These are phyloP conservation scores for Gila robusta DNA, from an alignment of 2,797 vertebrate genomes.

Conservation along the genomic window DNA sequence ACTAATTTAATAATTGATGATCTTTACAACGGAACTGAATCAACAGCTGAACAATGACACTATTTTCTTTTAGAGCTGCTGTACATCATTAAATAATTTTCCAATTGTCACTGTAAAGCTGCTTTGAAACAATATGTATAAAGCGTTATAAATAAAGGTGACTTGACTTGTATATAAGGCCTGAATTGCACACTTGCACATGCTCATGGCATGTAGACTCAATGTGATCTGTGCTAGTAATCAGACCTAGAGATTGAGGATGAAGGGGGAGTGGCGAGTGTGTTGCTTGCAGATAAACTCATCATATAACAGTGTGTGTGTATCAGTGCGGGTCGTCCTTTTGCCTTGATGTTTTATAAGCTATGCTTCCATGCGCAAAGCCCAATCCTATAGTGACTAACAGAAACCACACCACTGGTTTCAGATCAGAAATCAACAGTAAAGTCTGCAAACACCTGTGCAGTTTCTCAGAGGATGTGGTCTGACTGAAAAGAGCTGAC, in stretches of 20 bases:
- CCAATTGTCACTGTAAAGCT: neutral
- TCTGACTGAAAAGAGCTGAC: neutral
- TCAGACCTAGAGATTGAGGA: conserved; percentile 24
- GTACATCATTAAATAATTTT: neutral
- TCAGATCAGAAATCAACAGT: neutral
- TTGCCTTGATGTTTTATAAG: conserved; percentile 12
- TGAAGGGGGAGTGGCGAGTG: conserved; percentile 38
- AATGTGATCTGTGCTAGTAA: conserved; percentile 32
- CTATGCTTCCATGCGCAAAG: neutral
- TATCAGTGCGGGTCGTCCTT: neutral
- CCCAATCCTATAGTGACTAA: conserved; percentile 9
- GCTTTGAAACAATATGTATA: neutral
- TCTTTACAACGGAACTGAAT: neutral
- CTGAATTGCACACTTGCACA: neutral
- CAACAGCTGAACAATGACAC: neutral
- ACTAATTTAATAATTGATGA: neutral
- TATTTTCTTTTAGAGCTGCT: neutral
- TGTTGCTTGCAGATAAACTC: conserved; percentile 54
- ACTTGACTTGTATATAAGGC: neutral
- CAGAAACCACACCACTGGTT: conserved; percentile 3
- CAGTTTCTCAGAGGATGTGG: conserved; percentile 27
- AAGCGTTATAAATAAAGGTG: neutral
- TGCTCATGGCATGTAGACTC: conserved; percentile 1
- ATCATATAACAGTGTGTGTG: conserved; percentile 14
- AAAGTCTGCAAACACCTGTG: conserved; percentile 26